A percentile compares a stretch with the other conserved stretches of the same genome.
These are phyloP conservation scores for Belgica antarctica DNA, from an alignment of 2,888 invertebrate genomes.

Conservation along the genomic window DNA sequence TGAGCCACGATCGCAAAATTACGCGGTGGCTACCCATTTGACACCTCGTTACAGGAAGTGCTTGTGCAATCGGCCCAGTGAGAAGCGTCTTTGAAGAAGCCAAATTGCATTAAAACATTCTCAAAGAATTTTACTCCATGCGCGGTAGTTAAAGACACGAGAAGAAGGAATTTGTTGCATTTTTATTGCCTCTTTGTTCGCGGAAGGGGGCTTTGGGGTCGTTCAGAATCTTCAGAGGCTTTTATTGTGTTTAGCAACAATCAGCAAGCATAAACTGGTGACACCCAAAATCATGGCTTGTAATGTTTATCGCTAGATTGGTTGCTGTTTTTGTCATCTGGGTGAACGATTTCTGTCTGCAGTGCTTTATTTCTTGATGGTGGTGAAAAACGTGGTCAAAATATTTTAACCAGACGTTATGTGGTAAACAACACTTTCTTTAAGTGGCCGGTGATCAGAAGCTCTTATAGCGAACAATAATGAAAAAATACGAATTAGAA, in stretches of 20 bases:
- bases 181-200: constrained; percentile 43
- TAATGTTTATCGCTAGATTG: not conserved
- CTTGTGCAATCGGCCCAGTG: not conserved
- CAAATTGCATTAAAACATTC: constrained; percentile 19
- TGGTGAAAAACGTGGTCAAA: not conserved
- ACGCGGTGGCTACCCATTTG: not conserved
- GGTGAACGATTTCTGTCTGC: not conserved
- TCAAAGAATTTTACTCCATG: constrained; percentile 32
- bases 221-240: constrained; percentile 29
- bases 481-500: too few species aligned
- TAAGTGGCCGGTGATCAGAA: not conserved
- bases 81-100: not conserved
- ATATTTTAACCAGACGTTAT: not conserved
- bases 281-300: constrained; percentile 39
- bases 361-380: not conserved
- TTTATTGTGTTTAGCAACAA: constrained; percentile 43
- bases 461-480: too few species aligned
- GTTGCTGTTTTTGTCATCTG: constrained; percentile 36
- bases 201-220: not conserved
- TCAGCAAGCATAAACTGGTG: constrained; percentile 34
- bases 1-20: not conserved
- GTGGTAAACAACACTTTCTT: not conserved
- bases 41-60: not conserved
- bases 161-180: constrained; percentile 44
- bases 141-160: constrained; percentile 32